Evolutionary conservation across 1,140 invertebrate genomes (phyloP).

Genomic region (Schlechtendalia chinensis): DNA sequence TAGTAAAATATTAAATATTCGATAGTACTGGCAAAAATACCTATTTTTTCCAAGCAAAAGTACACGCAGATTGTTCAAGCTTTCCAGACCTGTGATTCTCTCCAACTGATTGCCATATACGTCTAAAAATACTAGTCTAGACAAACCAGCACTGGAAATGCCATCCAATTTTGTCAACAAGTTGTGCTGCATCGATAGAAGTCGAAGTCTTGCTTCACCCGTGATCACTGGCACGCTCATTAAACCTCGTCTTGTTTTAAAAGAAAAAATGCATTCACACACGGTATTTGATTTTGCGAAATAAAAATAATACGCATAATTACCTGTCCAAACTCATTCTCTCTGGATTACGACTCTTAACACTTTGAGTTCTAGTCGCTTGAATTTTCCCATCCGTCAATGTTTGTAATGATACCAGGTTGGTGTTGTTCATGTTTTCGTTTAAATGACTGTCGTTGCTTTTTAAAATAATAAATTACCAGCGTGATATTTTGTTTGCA

Average conservation of each 20-base stretch:
- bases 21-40: constrained; percentile 52
- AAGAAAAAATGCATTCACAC: not conserved
- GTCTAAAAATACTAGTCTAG: constrained; percentile 76
- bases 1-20: not conserved
- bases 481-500: not conserved
- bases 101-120: constrained; percentile 93
- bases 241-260: constrained; percentile 63
- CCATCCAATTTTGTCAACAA: constrained; percentile 74
- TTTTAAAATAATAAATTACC: constrained; percentile 12
- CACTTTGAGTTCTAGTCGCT: constrained; percentile 65
- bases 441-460: constrained; percentile 7
- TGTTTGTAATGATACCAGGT: constrained; percentile 52
- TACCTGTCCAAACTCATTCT: constrained; percentile 72
- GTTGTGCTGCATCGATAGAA: constrained; percentile 89
- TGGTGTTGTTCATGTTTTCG: constrained; percentile 34
- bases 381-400: constrained; percentile 61
- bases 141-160: constrained; percentile 56
- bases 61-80: constrained; percentile 75
- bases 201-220: constrained; percentile 72
- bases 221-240: constrained; percentile 75
- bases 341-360: constrained; percentile 73
- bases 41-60: constrained; percentile 87
- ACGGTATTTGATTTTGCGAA: not conserved
- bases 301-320: not conserved
- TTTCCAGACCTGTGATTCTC: constrained; percentile 72